phyloP scores from a whole-genome alignment of 2,797 vertebrate genomes.

The Diglossa cyanea region DNA sequence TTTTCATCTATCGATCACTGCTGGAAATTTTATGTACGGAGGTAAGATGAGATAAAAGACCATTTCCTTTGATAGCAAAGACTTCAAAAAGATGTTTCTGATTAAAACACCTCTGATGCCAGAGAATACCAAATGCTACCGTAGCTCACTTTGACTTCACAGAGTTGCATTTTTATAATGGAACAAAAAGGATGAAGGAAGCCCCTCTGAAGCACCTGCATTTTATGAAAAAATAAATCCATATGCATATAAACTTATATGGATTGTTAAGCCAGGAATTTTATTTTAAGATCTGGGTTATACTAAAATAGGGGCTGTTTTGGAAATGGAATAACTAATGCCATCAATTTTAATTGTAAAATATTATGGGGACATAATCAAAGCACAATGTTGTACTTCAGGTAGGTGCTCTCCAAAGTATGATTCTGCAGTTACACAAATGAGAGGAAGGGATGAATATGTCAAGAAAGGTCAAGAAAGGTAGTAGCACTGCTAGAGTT shows the following conservation, averaged over 20 bases:
- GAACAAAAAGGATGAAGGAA: neutral
- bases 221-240: neutral
- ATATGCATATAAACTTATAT: neutral
- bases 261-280: neutral
- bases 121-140: neutral
- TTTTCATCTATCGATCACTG: neutral
- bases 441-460: neutral
- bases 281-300: neutral
- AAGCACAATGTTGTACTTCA: neutral
- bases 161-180: neutral
- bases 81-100: neutral
- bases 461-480: slow-evolving; percentile 11
- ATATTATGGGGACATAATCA: neutral
- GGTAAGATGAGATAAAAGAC: neutral
- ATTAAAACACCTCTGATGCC: neutral
- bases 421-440: neutral
- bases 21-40: neutral
- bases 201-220: neutral
- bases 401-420: neutral
- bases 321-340: neutral
- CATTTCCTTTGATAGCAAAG: neutral
- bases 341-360: neutral
- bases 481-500: neutral
- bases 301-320: neutral
- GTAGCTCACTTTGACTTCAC: neutral